Conservation (phyloP, 2,797 vertebrate genomes). For the Sparus aurata region DNA sequence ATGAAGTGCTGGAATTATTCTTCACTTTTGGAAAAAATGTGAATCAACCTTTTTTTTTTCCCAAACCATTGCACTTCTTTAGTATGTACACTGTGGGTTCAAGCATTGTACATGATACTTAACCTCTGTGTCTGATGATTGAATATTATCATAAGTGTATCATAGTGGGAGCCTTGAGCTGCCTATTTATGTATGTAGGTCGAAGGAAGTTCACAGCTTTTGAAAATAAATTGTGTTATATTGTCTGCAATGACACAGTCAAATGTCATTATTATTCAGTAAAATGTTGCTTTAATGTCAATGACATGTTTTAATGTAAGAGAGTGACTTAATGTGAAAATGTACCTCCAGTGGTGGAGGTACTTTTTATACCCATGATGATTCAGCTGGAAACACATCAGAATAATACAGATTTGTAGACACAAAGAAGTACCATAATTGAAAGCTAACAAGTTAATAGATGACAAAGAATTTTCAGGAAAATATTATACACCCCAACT, state of each 20-base stretch:
- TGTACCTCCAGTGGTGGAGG: no score
- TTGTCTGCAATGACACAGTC: neutral
- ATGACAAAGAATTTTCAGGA: neutral
- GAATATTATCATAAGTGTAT: neutral
- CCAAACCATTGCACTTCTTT: no score
- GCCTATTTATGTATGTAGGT: neutral
- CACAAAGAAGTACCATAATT: neutral
- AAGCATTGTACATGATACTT: neutral
- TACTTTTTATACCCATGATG: neutral
- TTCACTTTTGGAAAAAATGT: no score
- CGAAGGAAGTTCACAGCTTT: neutral
- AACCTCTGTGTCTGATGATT: neutral
- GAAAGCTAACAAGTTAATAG: neutral
- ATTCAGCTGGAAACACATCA: neutral
- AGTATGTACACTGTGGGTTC: neutral
- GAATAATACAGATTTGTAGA: neutral
- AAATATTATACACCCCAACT: neutral
- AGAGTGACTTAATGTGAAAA: neutral
- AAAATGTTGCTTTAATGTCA: neutral
- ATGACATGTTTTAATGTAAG: neutral
- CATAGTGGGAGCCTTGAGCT: neutral
- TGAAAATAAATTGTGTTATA: neutral
- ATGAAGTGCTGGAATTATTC: no score
- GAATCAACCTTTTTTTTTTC: no score
- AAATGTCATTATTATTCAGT: neutral